Conservation (phyloP, 92 coral and sea anemone genomes). For the Zoanthus solanderi region DNA sequence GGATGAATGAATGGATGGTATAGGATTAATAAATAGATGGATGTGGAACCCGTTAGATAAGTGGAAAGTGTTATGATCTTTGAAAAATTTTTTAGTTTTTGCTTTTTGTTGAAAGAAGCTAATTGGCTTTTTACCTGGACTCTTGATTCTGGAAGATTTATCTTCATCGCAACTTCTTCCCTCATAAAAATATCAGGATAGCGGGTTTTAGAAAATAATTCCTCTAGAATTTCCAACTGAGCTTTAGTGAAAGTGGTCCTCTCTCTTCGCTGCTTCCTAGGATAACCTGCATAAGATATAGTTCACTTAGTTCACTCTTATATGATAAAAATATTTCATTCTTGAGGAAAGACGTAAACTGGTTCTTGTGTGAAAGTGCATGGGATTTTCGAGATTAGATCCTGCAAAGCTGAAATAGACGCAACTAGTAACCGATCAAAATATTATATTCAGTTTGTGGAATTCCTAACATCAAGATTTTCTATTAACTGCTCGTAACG, state of each 20-base stretch:
- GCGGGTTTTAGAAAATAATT: constrained; percentile 94
- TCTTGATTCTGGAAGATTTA: constrained; percentile 95
- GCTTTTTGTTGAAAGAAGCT: neutral
- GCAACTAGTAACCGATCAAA: too few species aligned
- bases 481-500: too few species aligned
- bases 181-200: constrained; percentile 95
- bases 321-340: neutral
- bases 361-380: neutral
- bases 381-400: too few species aligned
- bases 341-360: neutral
- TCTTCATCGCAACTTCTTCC: constrained; percentile 98
- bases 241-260: constrained; percentile 96
- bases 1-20: too few species aligned
- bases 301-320: neutral
- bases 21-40: too few species aligned
- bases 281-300: constrained; percentile 63
- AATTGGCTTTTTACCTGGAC: constrained; percentile 77
- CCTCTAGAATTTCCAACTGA: constrained; percentile 95
- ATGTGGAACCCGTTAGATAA: too few species aligned
- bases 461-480: too few species aligned
- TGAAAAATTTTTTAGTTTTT: too few species aligned
- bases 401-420: too few species aligned
- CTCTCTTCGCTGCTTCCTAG: constrained; percentile 95
- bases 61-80: too few species aligned
- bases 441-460: too few species aligned